Evolutionary conservation across 1,140 invertebrate genomes (phyloP), one percentile per base, ranked within the genome.

Genomic region (Hycleus cichorii): DNA sequence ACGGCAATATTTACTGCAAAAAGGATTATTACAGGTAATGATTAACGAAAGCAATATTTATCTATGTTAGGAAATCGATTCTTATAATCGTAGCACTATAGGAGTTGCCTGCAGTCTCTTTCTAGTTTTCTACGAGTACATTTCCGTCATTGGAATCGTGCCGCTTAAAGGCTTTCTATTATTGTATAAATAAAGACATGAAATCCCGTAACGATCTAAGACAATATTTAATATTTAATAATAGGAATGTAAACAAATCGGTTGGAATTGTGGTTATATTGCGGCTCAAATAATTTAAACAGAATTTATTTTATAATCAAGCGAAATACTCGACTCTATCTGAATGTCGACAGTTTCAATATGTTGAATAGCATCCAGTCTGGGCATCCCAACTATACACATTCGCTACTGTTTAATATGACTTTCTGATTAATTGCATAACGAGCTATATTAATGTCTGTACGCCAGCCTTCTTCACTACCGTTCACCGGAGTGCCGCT

Each of bases 1-100:
- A 96, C 72, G 93, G 93, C 60, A 90, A 90, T 71, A 97, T 97
- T 66, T 97, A 93, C 77, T 97, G 95, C 82, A 95, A 95, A 76
- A 93, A 94, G 71, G 95, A 98, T 75, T 97, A 97, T 77, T 93
- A 94, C 81, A 90, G 92, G 95, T 97, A 74, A 87, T 18, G 47
- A 32, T 48, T 48, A 32, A 48, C 18, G 11, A 9, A 48, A 48
- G 47, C 12, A 18, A 26, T 25, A n/a, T 48, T 48, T 48, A 26
- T 9, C 47, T 48, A 11, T 48, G 24, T 9, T 32, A 32, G 32
- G 32, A 32, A 32, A 32, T 32, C 32, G 32, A 3, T 1, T 4
- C 32, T 32, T 2, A 7, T 32, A 32, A 32, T 32, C 32, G 7
- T 32, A 32, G 32, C 1, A 32, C 32, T 32, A 32, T 7, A 32